A percentile compares a stretch with the other conserved stretches of the same genome.
phyloP scores from a whole-genome alignment of 2,888 invertebrate species.

The Nomada hirtipes region DNA sequence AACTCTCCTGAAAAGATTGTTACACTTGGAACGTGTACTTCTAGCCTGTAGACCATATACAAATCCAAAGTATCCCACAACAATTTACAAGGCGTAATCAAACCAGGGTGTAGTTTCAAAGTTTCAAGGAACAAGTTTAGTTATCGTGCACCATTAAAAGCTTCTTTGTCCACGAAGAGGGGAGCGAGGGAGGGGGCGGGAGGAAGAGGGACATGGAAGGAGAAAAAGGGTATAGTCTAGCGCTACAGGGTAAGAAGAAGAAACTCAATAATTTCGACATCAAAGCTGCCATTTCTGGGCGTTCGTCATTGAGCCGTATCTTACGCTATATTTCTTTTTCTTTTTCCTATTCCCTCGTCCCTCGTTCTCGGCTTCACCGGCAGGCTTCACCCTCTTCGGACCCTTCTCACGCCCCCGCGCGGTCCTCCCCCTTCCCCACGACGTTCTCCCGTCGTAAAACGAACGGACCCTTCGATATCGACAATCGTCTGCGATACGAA shows the following conservation, averaged over 20 bases:
- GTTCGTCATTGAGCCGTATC: constrained; percentile 63
- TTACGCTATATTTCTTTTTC: constrained; percentile 21
- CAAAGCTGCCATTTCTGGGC: constrained; percentile 74
- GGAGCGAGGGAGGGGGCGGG: no score
- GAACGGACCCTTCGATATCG: constrained; percentile 65
- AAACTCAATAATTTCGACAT: constrained; percentile 78
- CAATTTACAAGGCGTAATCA: background rate
- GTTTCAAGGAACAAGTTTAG: constrained; percentile 37
- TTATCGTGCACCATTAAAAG: constrained; percentile 53
- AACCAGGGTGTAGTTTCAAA: constrained; percentile 14
- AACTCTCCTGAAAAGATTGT: no score
- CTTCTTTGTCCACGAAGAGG: background rate
- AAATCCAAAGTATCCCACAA: background rate
- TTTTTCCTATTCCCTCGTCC: background rate
- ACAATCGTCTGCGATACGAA: constrained; percentile 69
- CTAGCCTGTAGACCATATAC: no score
- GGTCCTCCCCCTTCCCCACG: constrained; percentile 19
- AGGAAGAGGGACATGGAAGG: constrained; percentile 7
- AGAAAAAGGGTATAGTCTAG: constrained; percentile 39
- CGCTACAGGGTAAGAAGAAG: constrained; percentile 60
- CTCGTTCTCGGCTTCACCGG: constrained; percentile 7
- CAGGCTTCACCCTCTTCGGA: constrained; percentile 17
- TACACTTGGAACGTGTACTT: no score
- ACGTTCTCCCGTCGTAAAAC: constrained; percentile 55
- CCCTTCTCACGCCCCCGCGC: constrained; percentile 22